Evolutionary conservation across 2,888 invertebrate genomes (phyloP).

Genomic region (Taenaris catops): DNA sequence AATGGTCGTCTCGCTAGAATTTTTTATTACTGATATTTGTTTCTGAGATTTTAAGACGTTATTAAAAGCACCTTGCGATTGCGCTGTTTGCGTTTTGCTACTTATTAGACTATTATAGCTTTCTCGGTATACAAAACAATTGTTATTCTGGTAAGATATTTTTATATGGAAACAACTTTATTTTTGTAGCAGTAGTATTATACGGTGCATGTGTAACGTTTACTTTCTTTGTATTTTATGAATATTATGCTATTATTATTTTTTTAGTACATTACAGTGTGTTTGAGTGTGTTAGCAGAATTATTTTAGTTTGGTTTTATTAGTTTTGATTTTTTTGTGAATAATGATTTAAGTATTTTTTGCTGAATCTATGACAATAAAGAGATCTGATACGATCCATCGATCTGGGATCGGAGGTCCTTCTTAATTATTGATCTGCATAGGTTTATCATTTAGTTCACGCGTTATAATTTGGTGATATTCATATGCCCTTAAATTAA

Average conservation of each 20-base stretch:
- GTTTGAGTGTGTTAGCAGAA: constrained; percentile 77
- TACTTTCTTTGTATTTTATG: constrained; percentile 59
- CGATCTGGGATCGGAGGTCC: constrained; percentile 37
- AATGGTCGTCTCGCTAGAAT: constrained; percentile 72
- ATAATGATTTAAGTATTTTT: constrained; percentile 73
- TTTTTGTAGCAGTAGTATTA: constrained; percentile 72
- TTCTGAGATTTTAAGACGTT: constrained; percentile 62
- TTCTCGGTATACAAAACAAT: constrained; percentile 67
- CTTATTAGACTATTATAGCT: constrained; percentile 69
- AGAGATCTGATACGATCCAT: constrained; percentile 77
- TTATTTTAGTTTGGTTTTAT: constrained; percentile 75
- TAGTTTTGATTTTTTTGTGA: constrained; percentile 68
- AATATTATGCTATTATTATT: constrained; percentile 69
- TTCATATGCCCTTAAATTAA: constrained; percentile 49
- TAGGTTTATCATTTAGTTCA: constrained; percentile 54
- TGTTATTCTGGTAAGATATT: constrained; percentile 76
- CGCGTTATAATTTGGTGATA: constrained; percentile 64
- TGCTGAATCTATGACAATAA: constrained; percentile 80
- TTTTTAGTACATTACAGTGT: constrained; percentile 70
- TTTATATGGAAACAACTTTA: constrained; percentile 70
- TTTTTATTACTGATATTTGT: constrained; percentile 45
- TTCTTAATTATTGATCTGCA: constrained; percentile 63
- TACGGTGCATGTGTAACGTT: constrained; percentile 77
- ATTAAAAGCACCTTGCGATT: constrained; percentile 33
- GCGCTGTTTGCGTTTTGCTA: constrained; percentile 40